Percentiles rank a stretch among this genome's conserved stretches.
Evolutionary conservation across 2,797 vertebrate genomes (phyloP).

Genomic region (Momotus momota): DNA sequence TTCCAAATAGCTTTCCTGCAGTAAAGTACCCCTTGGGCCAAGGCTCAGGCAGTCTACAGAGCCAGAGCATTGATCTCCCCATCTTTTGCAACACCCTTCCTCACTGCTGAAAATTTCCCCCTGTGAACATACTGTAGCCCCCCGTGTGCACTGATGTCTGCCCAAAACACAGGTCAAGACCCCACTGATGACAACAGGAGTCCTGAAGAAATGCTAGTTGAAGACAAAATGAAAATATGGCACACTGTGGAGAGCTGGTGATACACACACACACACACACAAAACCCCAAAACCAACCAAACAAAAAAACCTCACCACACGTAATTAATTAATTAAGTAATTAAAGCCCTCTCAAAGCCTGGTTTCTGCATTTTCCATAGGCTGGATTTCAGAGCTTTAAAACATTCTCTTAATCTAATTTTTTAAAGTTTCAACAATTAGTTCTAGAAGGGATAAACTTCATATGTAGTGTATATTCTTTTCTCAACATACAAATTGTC

Average conservation of each 20-base stretch:
- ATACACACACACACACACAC: not conserved
- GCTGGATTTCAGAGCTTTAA: not conserved
- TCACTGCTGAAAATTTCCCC: not conserved
- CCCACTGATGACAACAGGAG: not conserved
- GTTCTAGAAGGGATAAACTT: not conserved
- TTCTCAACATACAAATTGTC: not conserved
- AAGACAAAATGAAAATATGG: not conserved
- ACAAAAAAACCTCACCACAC: no score
- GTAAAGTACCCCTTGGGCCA: not conserved
- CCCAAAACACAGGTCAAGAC: not conserved
- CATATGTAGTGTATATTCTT: not conserved
- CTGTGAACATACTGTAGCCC: no score
- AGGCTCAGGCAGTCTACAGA: not conserved
- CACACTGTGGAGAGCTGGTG: accelerated
- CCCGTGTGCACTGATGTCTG: accelerated
- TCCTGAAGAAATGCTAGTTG: not conserved
- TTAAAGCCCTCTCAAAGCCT: not conserved
- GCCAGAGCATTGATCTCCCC: not conserved
- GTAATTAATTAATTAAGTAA: not conserved
- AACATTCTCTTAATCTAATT: not conserved
- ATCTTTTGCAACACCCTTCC: not conserved
- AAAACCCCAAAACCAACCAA: no score
- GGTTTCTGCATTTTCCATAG: not conserved
- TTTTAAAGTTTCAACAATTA: not conserved
- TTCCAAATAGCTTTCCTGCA: not conserved